Base-by-base conservation (phyloP, 2,797 vertebrate species). In the Saxicola maurus region DNA sequence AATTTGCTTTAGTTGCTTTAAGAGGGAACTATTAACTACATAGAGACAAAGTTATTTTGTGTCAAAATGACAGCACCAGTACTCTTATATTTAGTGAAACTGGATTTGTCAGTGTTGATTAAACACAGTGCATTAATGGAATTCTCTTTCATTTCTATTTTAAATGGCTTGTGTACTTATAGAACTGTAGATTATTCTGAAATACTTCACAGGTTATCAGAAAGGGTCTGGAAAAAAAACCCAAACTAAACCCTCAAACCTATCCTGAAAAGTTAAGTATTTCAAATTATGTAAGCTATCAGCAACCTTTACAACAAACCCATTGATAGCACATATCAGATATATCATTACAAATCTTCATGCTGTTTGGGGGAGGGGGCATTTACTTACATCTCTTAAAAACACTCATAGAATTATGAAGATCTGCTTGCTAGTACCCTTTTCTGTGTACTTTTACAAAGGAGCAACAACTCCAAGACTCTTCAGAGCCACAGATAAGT, bases 1-100 rank as follows among this genome's bases (percentile, higher is more conserved):
- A 90, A 91, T 93, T 79, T 93, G 48, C 74, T 89, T 86, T 73
- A 87, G 74, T 81, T 92, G 67, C 37, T 89, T 78, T 82, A 95
- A 88, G 90, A 92, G 56, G 24, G 73, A 45, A 73, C 46, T 87
- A 73, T 84, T 92, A 95, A 56, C 52, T 66, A 52, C 45, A 87
- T 0, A 68, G 31, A 86, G 61, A 80, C n/a, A 57, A 87, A 86
- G 82, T 72, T 79, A 73, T 38, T 89, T 83, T 73, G 24, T 72
- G 64, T 84, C 83, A 92, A 92, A 94, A 86, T 73, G 69, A 86
- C 56, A 94, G 48, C 38, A 81, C 35, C 6, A 3, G 18, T 75
- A 42, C 18, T 81, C 62, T 62, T 74, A 17, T 66, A 75, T 87
- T 83, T 68, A 89, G 48, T n/a, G 55, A 72, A 91, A 83, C 52